phyloP scores from a whole-genome alignment of 2,888 invertebrate species.

The Lissonota sp. region DNA sequence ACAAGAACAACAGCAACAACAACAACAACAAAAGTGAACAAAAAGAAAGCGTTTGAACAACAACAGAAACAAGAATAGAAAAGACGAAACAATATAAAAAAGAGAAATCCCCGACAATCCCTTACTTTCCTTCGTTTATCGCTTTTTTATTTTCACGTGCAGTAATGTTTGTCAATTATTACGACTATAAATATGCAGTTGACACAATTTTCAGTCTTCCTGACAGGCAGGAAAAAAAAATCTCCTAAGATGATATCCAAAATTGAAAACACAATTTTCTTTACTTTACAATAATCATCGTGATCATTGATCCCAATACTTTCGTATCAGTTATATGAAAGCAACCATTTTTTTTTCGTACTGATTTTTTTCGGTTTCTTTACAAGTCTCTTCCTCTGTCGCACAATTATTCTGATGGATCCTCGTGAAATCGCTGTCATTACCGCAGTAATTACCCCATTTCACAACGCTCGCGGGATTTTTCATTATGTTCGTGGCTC shows the following conservation, averaged over 20 bases:
- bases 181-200: constrained; percentile 10
- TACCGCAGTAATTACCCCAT: neutral
- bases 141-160: constrained; percentile 25
- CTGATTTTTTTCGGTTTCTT: neutral
- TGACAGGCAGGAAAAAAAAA: no score
- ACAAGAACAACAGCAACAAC: constrained; percentile 43
- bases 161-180: constrained; percentile 21
- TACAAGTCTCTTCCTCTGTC: constrained; percentile 4
- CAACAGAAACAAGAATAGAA: constrained; percentile 20
- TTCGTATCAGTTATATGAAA: neutral
- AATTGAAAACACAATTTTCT: no score
- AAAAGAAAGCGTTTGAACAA: constrained; percentile 29
- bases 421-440: neutral
- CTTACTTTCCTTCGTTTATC: constrained; percentile 30
- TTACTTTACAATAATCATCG: no score
- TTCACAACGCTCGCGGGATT: constrained; percentile 9
- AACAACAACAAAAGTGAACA: constrained; percentile 2
- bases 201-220: no score
- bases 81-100: neutral
- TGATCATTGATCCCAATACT: neutral
- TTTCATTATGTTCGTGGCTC: constrained; percentile 31
- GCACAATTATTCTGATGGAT: neutral
- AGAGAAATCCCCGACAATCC: constrained; percentile 37
- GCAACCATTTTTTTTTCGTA: neutral
- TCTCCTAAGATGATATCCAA: no score